These are phyloP conservation scores for Theocolax elegans DNA, from an alignment of 1,140 invertebrate species.

Conservation along the genomic window DNA sequence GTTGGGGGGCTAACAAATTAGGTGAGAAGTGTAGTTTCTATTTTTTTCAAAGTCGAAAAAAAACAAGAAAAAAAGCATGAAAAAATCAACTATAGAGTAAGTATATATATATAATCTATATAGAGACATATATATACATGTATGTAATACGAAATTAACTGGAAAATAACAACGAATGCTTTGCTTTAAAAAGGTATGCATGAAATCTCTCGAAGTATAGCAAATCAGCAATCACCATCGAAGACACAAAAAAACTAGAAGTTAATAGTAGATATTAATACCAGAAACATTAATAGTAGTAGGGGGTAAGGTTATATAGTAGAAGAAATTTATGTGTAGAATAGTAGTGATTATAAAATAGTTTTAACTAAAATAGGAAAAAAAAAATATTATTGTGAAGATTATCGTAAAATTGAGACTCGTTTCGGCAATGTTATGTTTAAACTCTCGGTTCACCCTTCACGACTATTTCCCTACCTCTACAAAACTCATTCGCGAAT, in stretches of 20 bases:
- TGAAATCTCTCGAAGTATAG: slow-evolving; percentile 47
- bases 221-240: slow-evolving; percentile 58
- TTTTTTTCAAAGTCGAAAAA: neutral
- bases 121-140: slow-evolving; percentile 19
- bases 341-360: slow-evolving; percentile 60
- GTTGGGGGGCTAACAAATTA: slow-evolving; percentile 20
- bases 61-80: slow-evolving; percentile 28
- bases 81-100: slow-evolving; percentile 32
- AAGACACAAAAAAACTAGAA: slow-evolving; percentile 61
- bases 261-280: slow-evolving; percentile 54
- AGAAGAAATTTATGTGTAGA: slow-evolving; percentile 53
- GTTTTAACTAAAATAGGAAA: slow-evolving; percentile 58
- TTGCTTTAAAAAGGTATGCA: slow-evolving; percentile 22
- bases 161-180: slow-evolving; percentile 23
- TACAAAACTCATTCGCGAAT: neutral
- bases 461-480: neutral
- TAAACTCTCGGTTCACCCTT: neutral
- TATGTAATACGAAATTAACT: slow-evolving; percentile 17
- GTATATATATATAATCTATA: too few species aligned
- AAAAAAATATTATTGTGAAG: slow-evolving; percentile 57
- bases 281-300: slow-evolving; percentile 54
- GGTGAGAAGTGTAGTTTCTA: neutral
- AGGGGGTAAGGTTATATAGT: slow-evolving; percentile 57
- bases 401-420: slow-evolving; percentile 50
- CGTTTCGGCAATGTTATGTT: slow-evolving; percentile 34